Base-by-base conservation (phyloP, 2,888 invertebrate species). In the Agonopterix arenella region DNA sequence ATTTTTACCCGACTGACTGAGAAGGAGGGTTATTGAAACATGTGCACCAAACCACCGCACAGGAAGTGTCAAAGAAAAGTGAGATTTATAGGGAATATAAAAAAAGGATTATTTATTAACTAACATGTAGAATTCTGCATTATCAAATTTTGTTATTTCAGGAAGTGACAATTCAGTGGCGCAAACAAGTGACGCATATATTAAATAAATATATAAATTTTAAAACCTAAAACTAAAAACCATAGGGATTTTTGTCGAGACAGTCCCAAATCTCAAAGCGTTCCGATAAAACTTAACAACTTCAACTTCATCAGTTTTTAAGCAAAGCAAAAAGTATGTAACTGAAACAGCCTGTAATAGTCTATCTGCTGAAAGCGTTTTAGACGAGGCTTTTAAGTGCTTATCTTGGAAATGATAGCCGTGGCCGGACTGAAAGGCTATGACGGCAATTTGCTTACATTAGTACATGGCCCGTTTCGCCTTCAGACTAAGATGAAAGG, bases 371-470 rank as follows among this genome's bases (percentile, higher is more conserved):
- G 81, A 85, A 85, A 86, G 81, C 84, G 80, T 74, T 86, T 80
- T 83, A 75, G 80, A 71, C 76, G 76, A 80, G 76, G 89, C 89
- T 88, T 88, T 88, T 88, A 86, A 88, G 84, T 85, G 88, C 86
- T 88, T 85, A 88, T 88, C 89, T 85, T 84, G 82, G 73, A 77
- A 84, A 84, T 85, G 89, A 88, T 88, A 86, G 85, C 82, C 80
- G 75, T 73, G 76, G 73, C 84, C 84, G 84, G 84, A 81, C 70
- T 83, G 86, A 81, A 84, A 85, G 82, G 83, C 81, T 76, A 79
- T 75, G 83, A 84, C 82, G 83, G 84, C 88, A 88, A 88, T 88
- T 88, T 88, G 80, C 88, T 82, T 85, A 84, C 88, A 88, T 88
- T 88, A 88, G 85, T 77, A 82, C 78, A 76, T 76, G 74, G 69